A percentile compares a stretch with the other conserved stretches of the same genome.
Evolutionary conservation across 2,797 vertebrate genomes (phyloP).

Genomic region (Enteromius anoplus): DNA sequence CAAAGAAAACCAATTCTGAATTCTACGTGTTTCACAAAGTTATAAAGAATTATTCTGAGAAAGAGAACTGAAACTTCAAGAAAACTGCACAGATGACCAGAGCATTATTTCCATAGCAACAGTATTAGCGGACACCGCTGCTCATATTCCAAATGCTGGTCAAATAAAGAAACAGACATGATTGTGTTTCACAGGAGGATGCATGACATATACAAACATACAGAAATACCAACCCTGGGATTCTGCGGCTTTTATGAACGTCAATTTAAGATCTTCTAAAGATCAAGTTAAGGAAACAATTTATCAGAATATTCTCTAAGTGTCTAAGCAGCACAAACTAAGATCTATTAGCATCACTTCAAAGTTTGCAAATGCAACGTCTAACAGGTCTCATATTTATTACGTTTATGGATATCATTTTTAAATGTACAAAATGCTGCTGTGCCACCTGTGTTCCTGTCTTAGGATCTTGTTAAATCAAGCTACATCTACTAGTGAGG

Average conservation of each 20-base stretch:
- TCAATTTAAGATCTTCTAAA: neutral
- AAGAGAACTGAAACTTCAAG: slow-evolving; percentile 24
- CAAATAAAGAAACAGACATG: slow-evolving; percentile 20
- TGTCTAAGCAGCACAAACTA: neutral
- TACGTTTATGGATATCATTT: neutral
- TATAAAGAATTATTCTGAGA: neutral
- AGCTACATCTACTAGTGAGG: neutral
- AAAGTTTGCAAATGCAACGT: neutral
- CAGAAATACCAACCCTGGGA: neutral
- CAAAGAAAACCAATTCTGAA: neutral
- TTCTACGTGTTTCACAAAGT: neutral
- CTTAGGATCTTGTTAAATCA: neutral
- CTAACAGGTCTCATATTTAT: neutral
- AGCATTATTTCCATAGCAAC: slow-evolving; percentile 66
- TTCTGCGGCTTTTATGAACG: neutral
- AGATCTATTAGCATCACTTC: neutral
- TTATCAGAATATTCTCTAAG: neutral
- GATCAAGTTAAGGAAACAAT: neutral
- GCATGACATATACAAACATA: neutral
- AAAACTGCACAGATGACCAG: neutral
- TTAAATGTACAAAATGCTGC: neutral
- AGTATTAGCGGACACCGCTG: slow-evolving; percentile 29
- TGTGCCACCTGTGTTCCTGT: neutral
- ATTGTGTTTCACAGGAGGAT: slow-evolving; percentile 26
- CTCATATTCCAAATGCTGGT: slow-evolving; percentile 18